Conservation (phyloP, 1,140 invertebrate species). For the Drosophila auraria region DNA sequence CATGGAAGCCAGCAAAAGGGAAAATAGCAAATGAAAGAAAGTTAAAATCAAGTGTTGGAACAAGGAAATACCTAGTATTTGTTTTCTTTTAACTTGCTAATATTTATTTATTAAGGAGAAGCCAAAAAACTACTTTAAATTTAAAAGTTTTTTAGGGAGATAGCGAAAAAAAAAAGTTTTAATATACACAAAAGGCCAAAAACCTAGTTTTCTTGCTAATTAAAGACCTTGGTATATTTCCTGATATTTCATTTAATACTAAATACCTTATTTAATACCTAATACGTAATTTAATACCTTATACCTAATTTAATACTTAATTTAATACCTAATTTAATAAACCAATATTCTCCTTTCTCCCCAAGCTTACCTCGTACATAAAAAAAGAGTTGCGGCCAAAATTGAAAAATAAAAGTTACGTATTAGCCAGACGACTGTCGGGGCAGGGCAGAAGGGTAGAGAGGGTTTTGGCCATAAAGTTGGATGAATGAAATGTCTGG, state of each 20-base stretch:
- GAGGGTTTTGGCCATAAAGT: constrained; percentile 55
- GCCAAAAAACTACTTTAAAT: background rate
- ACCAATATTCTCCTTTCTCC: background rate
- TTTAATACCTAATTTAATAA: background rate
- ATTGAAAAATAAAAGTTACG: constrained; percentile 84
- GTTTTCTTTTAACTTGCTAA: background rate
- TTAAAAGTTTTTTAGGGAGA: too few species aligned
- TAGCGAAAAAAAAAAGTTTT: background rate
- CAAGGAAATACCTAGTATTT: background rate
- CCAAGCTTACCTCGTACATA: background rate
- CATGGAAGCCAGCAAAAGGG: constrained; percentile 31
- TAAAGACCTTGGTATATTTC: background rate
- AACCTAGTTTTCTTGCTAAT: background rate
- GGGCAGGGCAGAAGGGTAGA: too few species aligned
- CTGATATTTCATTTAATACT: background rate
- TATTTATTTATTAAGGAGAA: background rate
- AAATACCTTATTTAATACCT: background rate
- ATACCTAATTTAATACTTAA: too few species aligned
- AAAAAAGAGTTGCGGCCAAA: constrained; percentile 53
- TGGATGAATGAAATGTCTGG: constrained; percentile 79
- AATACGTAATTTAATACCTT: background rate
- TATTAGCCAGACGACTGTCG: constrained; percentile 58
- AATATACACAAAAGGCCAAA: background rate
- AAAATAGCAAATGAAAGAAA: constrained; percentile 1
- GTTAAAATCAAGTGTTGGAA: background rate